phyloP scores from a whole-genome alignment of 2,113 vertebrate species.

The Fukomys damarensis region DNA sequence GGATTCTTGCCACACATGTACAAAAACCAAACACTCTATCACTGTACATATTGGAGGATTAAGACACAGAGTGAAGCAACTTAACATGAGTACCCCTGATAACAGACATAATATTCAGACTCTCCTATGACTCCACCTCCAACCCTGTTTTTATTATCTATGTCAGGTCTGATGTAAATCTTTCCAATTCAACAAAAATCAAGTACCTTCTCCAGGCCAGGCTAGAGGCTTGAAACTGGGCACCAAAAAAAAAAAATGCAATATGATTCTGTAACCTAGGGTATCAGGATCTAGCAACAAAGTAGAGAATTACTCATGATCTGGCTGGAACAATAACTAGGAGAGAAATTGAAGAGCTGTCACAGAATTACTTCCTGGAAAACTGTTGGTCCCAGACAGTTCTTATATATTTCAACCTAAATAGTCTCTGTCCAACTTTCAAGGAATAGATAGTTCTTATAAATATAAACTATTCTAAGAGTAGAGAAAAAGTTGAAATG shows the following conservation, averaged over 20 bases:
- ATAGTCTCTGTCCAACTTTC: slow-evolving; percentile 19
- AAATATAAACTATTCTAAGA: neutral
- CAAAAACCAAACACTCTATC: neutral
- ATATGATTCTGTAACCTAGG: neutral
- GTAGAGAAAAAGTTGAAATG: neutral
- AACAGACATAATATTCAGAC: neutral
- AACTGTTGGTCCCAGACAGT: neutral
- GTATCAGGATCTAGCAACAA: neutral
- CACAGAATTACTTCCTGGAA: slow-evolving; percentile 31
- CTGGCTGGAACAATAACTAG: neutral
- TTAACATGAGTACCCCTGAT: neutral
- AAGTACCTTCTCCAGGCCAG: neutral
- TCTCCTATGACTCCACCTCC: neutral
- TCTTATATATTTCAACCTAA: neutral
- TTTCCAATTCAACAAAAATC: neutral
- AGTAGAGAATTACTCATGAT: neutral
- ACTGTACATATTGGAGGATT: neutral
- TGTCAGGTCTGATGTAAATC: neutral
- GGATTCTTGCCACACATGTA: neutral
- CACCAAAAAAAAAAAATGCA: slow-evolving; percentile 31
- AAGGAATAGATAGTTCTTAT: neutral
- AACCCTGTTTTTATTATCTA: neutral
- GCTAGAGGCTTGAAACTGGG: neutral
- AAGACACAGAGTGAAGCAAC: neutral
- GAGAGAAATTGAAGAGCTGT: slow-evolving; percentile 23